Evolutionary conservation across 2,797 vertebrate genomes (phyloP).

Genomic region (Ctenopoma multispine): DNA sequence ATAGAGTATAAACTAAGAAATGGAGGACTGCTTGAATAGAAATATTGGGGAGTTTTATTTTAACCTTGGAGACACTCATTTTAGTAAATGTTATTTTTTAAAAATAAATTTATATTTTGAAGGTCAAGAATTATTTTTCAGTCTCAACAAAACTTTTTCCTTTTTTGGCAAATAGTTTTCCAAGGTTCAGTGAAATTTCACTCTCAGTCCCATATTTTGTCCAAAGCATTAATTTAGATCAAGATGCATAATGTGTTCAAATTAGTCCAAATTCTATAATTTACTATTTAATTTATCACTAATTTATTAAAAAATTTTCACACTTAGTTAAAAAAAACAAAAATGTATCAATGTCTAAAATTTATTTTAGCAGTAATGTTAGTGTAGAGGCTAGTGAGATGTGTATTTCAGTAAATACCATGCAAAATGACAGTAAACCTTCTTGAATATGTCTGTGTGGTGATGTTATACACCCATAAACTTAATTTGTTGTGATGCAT

Average conservation of each 20-base stretch:
- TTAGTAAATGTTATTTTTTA: neutral
- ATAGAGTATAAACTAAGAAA: slow-evolving; percentile 10
- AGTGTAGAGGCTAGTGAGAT: too few relatives aligned
- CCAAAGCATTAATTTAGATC: neutral
- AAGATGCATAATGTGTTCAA: too few relatives aligned
- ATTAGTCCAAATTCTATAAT: too few relatives aligned
- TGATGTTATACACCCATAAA: neutral
- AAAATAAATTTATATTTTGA: neutral
- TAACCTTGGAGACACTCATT: neutral
- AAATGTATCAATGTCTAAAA: neutral
- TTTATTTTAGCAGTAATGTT: neutral
- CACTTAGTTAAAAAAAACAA: neutral
- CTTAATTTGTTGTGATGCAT: neutral
- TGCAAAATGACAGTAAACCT: too few relatives aligned
- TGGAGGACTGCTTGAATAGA: neutral
- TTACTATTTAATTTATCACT: too few relatives aligned
- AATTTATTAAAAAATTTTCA: too few relatives aligned
- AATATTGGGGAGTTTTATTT: neutral
- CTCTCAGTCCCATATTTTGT: neutral
- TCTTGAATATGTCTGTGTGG: neutral
- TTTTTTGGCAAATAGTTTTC: too few relatives aligned
- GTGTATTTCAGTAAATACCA: too few relatives aligned
- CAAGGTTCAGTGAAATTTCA: too few relatives aligned
- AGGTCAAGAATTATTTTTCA: neutral
- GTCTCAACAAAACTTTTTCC: neutral